Conservation (phyloP, 2,888 invertebrate genomes). For the Agriopis aurantiaria region DNA sequence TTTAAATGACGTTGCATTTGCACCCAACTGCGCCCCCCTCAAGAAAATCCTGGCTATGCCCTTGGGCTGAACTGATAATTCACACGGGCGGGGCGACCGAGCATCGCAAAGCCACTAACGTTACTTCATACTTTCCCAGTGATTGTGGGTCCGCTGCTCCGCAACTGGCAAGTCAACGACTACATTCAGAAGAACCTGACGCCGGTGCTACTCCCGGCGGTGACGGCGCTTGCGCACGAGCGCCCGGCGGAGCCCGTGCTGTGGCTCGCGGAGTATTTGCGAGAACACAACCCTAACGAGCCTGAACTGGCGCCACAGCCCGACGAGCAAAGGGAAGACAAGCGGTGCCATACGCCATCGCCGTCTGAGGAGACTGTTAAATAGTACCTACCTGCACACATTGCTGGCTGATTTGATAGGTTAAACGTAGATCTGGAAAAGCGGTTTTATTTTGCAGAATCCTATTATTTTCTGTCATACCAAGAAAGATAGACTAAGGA, state of each 20-base stretch:
- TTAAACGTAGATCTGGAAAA: too few relatives aligned
- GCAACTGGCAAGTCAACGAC: slow-evolving; percentile 88
- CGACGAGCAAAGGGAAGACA: slow-evolving; percentile 60
- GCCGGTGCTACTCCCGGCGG: slow-evolving; percentile 87
- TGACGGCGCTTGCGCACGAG: slow-evolving; percentile 89
- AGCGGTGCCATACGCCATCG: slow-evolving; percentile 68
- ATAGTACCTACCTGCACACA: slow-evolving; percentile 33
- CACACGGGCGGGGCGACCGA: too few relatives aligned
- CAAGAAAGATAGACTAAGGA: too few relatives aligned
- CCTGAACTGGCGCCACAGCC: slow-evolving; percentile 77
- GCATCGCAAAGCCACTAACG: background rate
- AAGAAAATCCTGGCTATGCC: too few relatives aligned
- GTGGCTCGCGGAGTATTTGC: slow-evolving; percentile 92
- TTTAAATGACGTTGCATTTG: too few relatives aligned
- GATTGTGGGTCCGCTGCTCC: slow-evolving; percentile 90
- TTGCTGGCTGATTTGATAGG: slow-evolving; percentile 28
- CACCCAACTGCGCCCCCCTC: too few relatives aligned
- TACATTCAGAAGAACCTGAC: slow-evolving; percentile 90
- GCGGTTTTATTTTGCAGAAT: background rate
- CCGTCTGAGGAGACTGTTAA: slow-evolving; percentile 32
- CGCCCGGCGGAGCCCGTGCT: slow-evolving; percentile 92
- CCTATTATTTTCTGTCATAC: too few relatives aligned
- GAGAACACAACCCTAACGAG: slow-evolving; percentile 91
- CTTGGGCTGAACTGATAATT: too few relatives aligned
- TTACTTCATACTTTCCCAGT: slow-evolving; percentile 76